These are phyloP conservation scores for Theristicus caerulescens DNA, from an alignment of 2,113 vertebrate species.

Conservation along the genomic window DNA sequence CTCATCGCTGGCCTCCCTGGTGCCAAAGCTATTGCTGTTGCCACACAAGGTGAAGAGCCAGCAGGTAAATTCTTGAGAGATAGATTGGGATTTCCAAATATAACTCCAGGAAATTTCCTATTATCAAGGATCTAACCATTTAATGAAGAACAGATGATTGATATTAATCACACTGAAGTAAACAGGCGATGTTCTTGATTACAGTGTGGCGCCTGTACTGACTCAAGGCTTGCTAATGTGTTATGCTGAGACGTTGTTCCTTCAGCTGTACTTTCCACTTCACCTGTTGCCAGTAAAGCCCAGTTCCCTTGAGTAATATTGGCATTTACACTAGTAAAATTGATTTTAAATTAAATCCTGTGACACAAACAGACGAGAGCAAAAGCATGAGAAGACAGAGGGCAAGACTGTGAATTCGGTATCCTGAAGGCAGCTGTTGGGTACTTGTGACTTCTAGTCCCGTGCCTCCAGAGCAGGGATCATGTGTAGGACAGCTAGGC, in stretches of 20 bases:
- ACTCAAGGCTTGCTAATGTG: slow-evolving; percentile 18
- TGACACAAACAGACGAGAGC: neutral
- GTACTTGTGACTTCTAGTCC: neutral
- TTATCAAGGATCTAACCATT: slow-evolving; percentile 16
- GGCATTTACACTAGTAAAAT: neutral
- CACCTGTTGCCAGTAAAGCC: neutral
- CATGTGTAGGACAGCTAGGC: neutral
- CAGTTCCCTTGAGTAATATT: neutral
- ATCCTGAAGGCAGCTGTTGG: neutral
- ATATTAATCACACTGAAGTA: slow-evolving; percentile 24
- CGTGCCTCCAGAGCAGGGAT: neutral
- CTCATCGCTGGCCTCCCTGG: neutral
- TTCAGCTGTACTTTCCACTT: neutral
- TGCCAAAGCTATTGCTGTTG: neutral
- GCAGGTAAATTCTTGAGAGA: slow-evolving; percentile 7
- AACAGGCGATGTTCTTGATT: neutral
- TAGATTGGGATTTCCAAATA: neutral
- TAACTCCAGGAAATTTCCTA: slow-evolving; percentile 23
- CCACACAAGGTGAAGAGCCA: neutral
- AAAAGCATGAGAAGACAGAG: neutral
- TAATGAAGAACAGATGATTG: slow-evolving; percentile 24
- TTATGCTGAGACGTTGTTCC: neutral
- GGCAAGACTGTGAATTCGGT: neutral
- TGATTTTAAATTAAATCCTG: neutral
- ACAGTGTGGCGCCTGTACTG: neutral